Evolutionary conservation across 2,797 vertebrate species (phyloP), one percentile per base, ranked within the genome.

Genomic region (Sylvilagus floridanus): DNA sequence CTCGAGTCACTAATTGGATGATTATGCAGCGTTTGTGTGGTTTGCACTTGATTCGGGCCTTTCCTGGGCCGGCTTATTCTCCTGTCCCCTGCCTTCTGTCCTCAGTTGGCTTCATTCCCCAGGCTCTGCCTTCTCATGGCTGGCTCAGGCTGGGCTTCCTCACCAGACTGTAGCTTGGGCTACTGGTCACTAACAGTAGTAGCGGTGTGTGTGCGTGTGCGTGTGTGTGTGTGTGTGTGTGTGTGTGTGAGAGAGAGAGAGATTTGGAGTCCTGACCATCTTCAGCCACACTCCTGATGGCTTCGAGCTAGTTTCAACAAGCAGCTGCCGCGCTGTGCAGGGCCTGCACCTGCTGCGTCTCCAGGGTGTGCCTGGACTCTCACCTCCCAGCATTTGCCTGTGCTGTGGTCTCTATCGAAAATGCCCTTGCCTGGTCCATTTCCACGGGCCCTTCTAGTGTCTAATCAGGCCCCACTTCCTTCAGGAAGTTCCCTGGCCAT

Each of bases 381-480:
- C 50, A 28, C 77, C 37, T 35, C 62, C 26, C 32, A 35, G 30
- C 57, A 32, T 77, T 21, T 63, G 62, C 13, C 21, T 62, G 4
- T 54, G 13, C 71, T 35, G 30, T 86, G 86, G 73, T 65, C 93
- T 88, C 78, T 82, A 35, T 66, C 73, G 57, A 78, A 95, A 95
- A 84, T 73, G 72, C 50, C 88, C 37, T 81, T 37, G 75, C 47
- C 83, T 19, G 71, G 57, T 30, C 76, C 28, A 73, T 92, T 91
- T 95, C 68, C 47, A 54, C 79, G 78, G 73, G 57, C 84, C 47
- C 28, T 94, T 89, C 24, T 54, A 72, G 62, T 77, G 76, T 87
- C 91, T 93, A 66, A 73, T 79, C 68, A 84, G 75, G 21, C n/a
- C 14, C 93, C 72, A 50, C 76, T 95, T 96, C 93, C 91, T 95